Evolutionary conservation across 2,113 vertebrate species (phyloP).

Genomic region (Heliornis fulica): DNA sequence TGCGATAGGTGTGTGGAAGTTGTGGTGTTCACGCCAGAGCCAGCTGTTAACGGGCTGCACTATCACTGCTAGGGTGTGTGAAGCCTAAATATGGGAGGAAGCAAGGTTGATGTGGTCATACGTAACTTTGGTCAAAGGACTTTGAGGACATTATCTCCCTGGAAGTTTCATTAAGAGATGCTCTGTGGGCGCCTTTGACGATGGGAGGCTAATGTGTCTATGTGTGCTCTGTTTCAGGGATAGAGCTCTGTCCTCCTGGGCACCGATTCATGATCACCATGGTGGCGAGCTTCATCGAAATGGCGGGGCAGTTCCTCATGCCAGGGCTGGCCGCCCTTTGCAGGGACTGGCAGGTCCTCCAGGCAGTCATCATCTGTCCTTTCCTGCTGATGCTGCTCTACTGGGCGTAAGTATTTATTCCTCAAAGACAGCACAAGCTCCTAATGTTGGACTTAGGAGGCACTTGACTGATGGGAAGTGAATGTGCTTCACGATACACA

Average conservation of each 20-base stretch:
- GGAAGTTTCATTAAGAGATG: neutral
- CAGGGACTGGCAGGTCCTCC: conserved; percentile 94
- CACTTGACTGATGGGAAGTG: accelerated
- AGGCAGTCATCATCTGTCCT: conserved; percentile 93
- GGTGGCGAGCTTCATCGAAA: conserved; percentile 92
- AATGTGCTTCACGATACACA: accelerated
- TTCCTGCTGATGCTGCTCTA: conserved; percentile 94
- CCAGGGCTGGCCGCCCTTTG: conserved; percentile 91
- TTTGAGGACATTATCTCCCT: neutral
- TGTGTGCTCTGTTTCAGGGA: conserved; percentile 77
- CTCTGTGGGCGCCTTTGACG: neutral
- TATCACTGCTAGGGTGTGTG: neutral
- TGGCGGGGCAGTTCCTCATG: conserved; percentile 94
- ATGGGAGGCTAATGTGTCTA: neutral
- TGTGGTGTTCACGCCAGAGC: neutral
- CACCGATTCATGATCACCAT: conserved; percentile 97
- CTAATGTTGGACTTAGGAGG: neutral
- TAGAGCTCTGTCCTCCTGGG: conserved; percentile 91
- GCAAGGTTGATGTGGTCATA: neutral
- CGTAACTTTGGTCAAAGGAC: neutral
- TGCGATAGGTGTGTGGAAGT: neutral
- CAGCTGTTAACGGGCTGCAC: neutral
- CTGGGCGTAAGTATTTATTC: conserved; percentile 85
- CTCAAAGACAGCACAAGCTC: neutral
- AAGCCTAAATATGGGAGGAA: neutral